phyloP scores from a whole-genome alignment of 2,888 invertebrate genomes.

The Ichneumon xanthorius region DNA sequence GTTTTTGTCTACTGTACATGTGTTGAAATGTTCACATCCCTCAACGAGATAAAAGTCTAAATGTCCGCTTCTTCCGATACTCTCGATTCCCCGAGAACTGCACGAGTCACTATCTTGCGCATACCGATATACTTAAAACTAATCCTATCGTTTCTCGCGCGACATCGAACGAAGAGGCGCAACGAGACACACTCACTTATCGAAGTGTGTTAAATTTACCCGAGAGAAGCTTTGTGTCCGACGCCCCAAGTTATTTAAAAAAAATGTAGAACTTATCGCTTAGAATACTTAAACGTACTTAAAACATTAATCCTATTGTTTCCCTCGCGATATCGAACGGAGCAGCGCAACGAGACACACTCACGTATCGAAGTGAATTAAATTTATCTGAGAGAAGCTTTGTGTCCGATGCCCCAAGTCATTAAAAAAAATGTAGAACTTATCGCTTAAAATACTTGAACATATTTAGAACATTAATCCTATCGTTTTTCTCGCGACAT shows the following conservation, averaged over 20 bases:
- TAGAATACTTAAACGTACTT: neutral
- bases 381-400: conserved; percentile 1
- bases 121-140: neutral
- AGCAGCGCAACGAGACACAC: neutral
- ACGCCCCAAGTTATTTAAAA: neutral
- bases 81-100: neutral
- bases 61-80: neutral
- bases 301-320: neutral
- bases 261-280: neutral
- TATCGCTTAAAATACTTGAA: neutral
- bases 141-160: neutral
- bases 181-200: neutral
- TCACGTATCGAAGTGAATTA: neutral
- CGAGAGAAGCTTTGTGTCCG: neutral
- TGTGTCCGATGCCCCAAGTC: neutral
- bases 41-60: neutral
- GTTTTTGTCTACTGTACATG: neutral
- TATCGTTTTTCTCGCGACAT: neutral
- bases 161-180: neutral
- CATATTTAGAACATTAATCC: neutral
- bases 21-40: neutral
- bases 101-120: neutral
- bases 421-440: neutral
- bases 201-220: conserved; percentile 13
- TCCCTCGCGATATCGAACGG: neutral